These are phyloP conservation scores for Chelidonichthys spinosus DNA, from an alignment of 2,797 vertebrate species.

Conservation along the genomic window DNA sequence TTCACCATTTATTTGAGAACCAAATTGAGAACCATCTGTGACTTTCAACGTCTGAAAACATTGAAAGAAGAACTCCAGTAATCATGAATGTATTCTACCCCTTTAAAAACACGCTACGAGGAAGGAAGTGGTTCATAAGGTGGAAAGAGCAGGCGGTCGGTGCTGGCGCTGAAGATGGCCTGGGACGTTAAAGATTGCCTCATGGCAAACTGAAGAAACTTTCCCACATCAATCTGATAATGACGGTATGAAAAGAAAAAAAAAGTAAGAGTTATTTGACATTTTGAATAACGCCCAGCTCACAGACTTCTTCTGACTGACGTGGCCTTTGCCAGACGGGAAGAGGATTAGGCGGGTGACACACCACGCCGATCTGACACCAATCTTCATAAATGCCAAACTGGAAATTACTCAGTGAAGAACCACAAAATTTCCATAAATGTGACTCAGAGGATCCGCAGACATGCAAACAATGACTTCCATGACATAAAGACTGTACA, in stretches of 20 bases:
- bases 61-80: not conserved
- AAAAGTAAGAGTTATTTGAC: constrained; percentile 49
- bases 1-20: not conserved
- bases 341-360: constrained; percentile 41
- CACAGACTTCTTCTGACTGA: constrained; percentile 39
- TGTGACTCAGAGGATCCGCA: constrained; percentile 59
- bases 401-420: constrained; percentile 46
- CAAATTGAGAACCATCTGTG: not conserved
- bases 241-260: not conserved
- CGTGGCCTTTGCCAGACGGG: constrained; percentile 34
- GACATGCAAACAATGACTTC: constrained; percentile 9
- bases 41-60: not conserved
- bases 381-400: constrained; percentile 62
- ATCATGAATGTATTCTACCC: not conserved
- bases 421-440: constrained; percentile 50
- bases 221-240: no score
- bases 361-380: constrained; percentile 35
- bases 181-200: constrained; percentile 38
- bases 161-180: constrained; percentile 21
- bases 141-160: constrained; percentile 33
- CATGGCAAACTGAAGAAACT: constrained; percentile 29
- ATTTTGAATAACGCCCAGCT: constrained; percentile 47
- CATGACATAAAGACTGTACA: constrained; percentile 1
- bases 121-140: constrained; percentile 68
- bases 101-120: constrained; percentile 11